These are phyloP conservation scores for Ennomos fuscantarius DNA, from an alignment of 2,888 invertebrate species.

Conservation along the genomic window DNA sequence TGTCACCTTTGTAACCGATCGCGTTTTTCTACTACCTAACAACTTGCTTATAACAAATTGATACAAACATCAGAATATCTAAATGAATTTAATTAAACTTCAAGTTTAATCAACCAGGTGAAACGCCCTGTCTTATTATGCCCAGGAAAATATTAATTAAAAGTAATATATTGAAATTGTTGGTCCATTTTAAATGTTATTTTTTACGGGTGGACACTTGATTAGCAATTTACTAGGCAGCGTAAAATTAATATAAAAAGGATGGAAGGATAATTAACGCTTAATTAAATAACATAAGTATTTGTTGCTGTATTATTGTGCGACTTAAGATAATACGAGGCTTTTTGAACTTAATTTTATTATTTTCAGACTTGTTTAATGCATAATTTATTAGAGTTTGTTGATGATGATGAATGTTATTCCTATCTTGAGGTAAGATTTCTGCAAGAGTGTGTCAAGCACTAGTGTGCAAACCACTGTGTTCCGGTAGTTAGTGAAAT, in stretches of 20 bases:
- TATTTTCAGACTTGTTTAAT: background rate
- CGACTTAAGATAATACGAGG: background rate
- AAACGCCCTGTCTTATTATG: slow-evolving; percentile 24
- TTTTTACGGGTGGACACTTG: slow-evolving; percentile 23
- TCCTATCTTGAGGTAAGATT: no score
- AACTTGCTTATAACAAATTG: slow-evolving; percentile 18
- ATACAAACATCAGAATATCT: slow-evolving; percentile 16
- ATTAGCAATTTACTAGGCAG: slow-evolving; percentile 29
- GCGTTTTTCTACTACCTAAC: slow-evolving; percentile 14
- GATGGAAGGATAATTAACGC: slow-evolving; percentile 18
- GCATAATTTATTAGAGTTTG: no score
- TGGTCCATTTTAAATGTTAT: background rate
- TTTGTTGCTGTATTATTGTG: slow-evolving; percentile 7
- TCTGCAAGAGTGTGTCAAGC: no score
- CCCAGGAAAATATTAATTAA: slow-evolving; percentile 31
- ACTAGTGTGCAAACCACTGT: no score
- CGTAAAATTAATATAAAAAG: slow-evolving; percentile 24
- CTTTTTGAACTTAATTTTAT: no score
- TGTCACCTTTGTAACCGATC: slow-evolving; percentile 7
- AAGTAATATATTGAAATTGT: slow-evolving; percentile 9
- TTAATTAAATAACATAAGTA: slow-evolving; percentile 22
- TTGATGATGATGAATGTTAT: no score
- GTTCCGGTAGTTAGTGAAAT: no score
- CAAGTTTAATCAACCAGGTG: slow-evolving; percentile 32
- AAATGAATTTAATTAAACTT: slow-evolving; percentile 14